Evolutionary conservation across 2,888 invertebrate genomes (phyloP), one percentile per base, ranked within the genome.

Genomic region (Melipona bicolor): DNA sequence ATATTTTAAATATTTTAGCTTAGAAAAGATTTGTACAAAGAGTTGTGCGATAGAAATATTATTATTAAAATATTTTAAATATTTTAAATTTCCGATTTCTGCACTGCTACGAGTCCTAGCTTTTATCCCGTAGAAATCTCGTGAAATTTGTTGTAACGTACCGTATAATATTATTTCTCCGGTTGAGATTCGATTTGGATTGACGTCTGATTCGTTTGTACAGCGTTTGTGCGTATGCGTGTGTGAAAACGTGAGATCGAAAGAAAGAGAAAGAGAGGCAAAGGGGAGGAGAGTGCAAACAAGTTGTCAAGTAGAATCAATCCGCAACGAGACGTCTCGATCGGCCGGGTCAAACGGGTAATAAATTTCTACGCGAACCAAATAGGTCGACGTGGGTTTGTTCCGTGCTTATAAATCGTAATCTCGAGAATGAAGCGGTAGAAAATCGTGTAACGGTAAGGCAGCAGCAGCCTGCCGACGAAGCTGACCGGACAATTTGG

Each of bases 391-490:
- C 77, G 78, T 73, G 74, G 75, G 79, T 80, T 79, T 81, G 68
- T 80, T 79, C 68, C 83, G 67, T 61, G 87, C 62, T 85, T 88
- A 87, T 85, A 87, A 90, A 88, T 90, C 88, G 83, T 85, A 81
- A 83, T 83, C 76, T 64, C 69, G 72, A 49, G 79, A 82, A 85
- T 80, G 84, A 84, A 88, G 84, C 71, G 68, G 80, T 71, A 64
- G 86, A 79, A 76, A 77, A 76, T 76, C 87, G 76, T 78, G 82
- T 89, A 90, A 90, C 90, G 90, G 90, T 90, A 79, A 43, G 43
- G 43, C 43, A 62, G 79, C 43, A 62, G 79, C 64, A 71, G 62
- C 27, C 72, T 69, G 74, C 49, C 69, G 64, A 64, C 68, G 52
- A 19, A 43, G 62, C 50, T 76, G 67, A 54, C 54, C 79, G n/a